Evolutionary conservation across 2,888 invertebrate genomes (phyloP).

Genomic region (Amphimallon solstitiale): DNA sequence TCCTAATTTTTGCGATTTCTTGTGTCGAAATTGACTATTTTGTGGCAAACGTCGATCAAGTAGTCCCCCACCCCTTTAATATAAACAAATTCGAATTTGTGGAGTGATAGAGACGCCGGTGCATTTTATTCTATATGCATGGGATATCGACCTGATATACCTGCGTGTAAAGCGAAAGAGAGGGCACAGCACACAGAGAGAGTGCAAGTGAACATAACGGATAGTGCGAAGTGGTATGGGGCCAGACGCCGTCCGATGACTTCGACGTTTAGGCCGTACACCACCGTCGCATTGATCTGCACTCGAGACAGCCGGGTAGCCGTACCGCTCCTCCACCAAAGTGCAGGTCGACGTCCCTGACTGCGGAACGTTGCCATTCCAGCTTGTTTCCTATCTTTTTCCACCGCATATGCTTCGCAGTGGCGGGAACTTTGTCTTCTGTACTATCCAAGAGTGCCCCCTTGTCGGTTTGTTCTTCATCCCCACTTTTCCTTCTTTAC

Average conservation of each 20-base stretch:
- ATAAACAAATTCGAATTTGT: too few relatives aligned
- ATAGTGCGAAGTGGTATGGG: slow-evolving; percentile 63
- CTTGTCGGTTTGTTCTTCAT: slow-evolving; percentile 9
- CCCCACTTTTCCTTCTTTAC: slow-evolving; percentile 28
- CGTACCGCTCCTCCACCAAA: slow-evolving; percentile 50
- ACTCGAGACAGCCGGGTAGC: slow-evolving; percentile 66
- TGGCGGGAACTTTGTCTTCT: background rate
- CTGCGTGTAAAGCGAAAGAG: slow-evolving; percentile 9
- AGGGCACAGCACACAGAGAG: slow-evolving; percentile 17
- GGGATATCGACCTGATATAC: too few relatives aligned
- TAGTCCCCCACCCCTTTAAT: too few relatives aligned
- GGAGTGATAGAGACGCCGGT: background rate
- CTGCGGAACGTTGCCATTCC: slow-evolving; percentile 55
- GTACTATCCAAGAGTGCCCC: slow-evolving; percentile 20
- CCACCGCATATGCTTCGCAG: background rate
- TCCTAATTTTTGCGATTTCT: too few relatives aligned
- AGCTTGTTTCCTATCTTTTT: slow-evolving; percentile 42
- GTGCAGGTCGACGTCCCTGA: slow-evolving; percentile 59
- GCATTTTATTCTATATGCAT: background rate
- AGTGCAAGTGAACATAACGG: slow-evolving; percentile 33
- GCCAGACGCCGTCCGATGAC: slow-evolving; percentile 71
- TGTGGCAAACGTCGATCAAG: too few relatives aligned
- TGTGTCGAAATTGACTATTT: too few relatives aligned
- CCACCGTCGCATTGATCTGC: slow-evolving; percentile 63
- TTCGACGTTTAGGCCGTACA: slow-evolving; percentile 65